A percentile compares a stretch with the other conserved stretches of the same genome.
Conservation (phyloP, 2,888 invertebrate genomes). For the Thereva unica region DNA sequence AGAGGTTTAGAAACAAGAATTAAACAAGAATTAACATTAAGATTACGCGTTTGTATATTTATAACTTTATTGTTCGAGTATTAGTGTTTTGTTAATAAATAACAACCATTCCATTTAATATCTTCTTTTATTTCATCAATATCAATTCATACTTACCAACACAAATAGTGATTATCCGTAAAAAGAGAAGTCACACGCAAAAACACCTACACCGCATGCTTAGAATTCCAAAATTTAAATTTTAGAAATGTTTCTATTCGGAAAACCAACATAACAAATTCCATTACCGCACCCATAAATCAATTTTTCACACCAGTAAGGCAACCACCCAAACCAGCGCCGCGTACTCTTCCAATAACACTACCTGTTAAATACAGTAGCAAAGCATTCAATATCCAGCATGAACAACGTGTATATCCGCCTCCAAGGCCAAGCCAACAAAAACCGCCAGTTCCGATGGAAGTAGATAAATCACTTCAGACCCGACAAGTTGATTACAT, state of each 20-base stretch:
- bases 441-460: constrained; percentile 18
- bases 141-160: too few species aligned
- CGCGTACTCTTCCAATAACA: not conserved
- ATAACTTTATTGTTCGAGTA: too few species aligned
- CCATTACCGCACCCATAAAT: constrained; percentile 2
- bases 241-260: constrained; percentile 7
- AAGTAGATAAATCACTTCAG: constrained; percentile 27
- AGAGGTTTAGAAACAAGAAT: too few species aligned
- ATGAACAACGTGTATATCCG: not conserved
- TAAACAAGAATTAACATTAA: too few species aligned
- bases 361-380: constrained; percentile 6
- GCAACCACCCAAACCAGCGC: not conserved
- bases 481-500: constrained; percentile 32
- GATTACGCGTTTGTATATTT: too few species aligned
- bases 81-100: too few species aligned
- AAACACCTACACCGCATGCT: constrained; percentile 39
- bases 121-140: too few species aligned
- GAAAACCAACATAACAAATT: constrained; percentile 1
- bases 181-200: too few species aligned
- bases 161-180: too few species aligned
- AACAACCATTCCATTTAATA: too few species aligned
- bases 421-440: constrained; percentile 21
- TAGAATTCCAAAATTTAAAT: constrained; percentile 39
- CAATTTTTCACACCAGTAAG: not conserved
- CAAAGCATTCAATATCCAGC: constrained; percentile 16